Evolutionary conservation across 2,888 invertebrate genomes (phyloP).

Genomic region (Uloborus plumipes): DNA sequence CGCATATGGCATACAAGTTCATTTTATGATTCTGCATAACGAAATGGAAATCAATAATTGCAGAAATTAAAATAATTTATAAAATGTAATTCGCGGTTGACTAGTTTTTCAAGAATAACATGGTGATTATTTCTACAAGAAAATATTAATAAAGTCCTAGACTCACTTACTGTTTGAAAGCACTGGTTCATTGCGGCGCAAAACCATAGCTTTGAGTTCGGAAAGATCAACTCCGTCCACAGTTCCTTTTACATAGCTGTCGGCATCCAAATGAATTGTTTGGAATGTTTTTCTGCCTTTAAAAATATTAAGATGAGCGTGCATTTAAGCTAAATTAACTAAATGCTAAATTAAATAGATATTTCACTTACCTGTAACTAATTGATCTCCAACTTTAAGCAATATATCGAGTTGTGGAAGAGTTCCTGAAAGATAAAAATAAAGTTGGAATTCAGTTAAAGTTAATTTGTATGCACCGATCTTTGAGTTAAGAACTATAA

Average conservation of each 20-base stretch:
- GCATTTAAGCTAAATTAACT: background rate
- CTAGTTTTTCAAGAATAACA: background rate
- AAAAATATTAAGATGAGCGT: background rate
- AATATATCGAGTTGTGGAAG: constrained; percentile 49
- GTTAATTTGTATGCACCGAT: too few species aligned
- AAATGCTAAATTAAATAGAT: background rate
- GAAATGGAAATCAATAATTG: too few species aligned
- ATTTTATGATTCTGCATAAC: too few species aligned
- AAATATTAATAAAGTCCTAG: background rate
- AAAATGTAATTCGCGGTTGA: too few species aligned
- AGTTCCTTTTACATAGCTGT: constrained; percentile 49
- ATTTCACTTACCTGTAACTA: constrained; percentile 38
- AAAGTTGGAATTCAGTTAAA: background rate
- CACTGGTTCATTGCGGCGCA: constrained; percentile 20
- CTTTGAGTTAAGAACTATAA: too few species aligned
- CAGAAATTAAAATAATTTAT: too few species aligned
- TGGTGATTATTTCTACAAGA: background rate
- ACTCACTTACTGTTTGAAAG: constrained; percentile 29
- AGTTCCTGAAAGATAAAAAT: constrained; percentile 12
- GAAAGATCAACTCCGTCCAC: constrained; percentile 64
- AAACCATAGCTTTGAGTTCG: constrained; percentile 19
- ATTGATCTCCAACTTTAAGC: constrained; percentile 49
- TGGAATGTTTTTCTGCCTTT: constrained; percentile 55
- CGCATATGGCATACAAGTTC: too few species aligned
- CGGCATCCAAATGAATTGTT: constrained; percentile 52